Base-by-base conservation (phyloP, 2,113 vertebrate species). In the Atractosteus spatula region DNA sequence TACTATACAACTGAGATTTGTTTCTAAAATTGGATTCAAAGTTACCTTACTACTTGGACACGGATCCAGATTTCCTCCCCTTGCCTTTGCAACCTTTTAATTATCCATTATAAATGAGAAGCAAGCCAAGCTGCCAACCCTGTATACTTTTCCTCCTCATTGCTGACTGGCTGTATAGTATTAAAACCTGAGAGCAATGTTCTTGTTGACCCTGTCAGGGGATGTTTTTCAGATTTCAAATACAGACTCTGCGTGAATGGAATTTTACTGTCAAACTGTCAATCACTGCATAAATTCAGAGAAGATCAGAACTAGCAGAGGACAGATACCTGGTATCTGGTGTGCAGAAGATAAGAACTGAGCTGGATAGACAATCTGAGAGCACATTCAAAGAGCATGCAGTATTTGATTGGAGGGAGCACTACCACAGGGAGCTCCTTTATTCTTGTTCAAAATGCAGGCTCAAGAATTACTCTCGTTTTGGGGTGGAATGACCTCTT, bases 221-320 rank as follows among this genome's bases (percentile, higher is more conserved):
- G 55, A 42, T 72, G 67, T 76, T 81, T 81, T 79, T 68, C 69
- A 82, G 79, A 84, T 85, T 62, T 73, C 69, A 76, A 81, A 90
- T 78, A 80, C 81, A 81, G 78, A 77, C 81, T 90, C 89, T 86
- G 85, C 78, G 86, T 86, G 86, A 88, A 88, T 74, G 86, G 79
- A 89, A 78, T 78, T 87, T 77, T 80, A 85, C 92, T 86, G 89
- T 87, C 90, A 89, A 89, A 86, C 93, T 94, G 93, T 89, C 93
- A 93, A 86, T 96, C 93, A 92, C 85, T 13, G 73, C 68, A 72
- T 84, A 89, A 90, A 86, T 86, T 83, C 85, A 90, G 86, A 89
- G 87, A 91, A 90, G 87, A 93, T 94, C 89, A 91, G 85, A 82
- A 74, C 88, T 66, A 73, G 92, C 91, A 92, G 88, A 88, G 76